A percentile compares a stretch with the other conserved stretches of the same genome.
Conservation (phyloP, 2,797 vertebrate species). For the Aphelocoma californica region DNA sequence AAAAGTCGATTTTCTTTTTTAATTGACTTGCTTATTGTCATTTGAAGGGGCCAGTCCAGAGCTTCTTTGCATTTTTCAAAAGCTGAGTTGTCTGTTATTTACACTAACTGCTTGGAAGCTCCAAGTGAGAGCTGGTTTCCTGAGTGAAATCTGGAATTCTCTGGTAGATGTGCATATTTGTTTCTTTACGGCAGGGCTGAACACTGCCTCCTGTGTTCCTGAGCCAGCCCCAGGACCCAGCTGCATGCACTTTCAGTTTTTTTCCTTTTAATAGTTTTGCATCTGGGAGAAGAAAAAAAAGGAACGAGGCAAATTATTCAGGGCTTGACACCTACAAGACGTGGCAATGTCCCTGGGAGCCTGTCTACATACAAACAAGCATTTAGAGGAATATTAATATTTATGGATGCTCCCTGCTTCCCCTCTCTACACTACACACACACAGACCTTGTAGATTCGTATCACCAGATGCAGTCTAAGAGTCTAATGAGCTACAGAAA, state of each 20-base stretch:
- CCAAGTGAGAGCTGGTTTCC: conserved; percentile 55
- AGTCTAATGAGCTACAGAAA: not conserved
- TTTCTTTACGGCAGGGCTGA: not conserved
- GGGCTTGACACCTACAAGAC: not conserved
- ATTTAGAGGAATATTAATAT: not conserved
- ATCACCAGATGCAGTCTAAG: not conserved
- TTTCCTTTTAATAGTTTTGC: conserved; percentile 8
- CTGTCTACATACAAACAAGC: not conserved
- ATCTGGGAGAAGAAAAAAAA: not conserved
- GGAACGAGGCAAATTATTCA: not conserved
- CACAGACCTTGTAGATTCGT: not conserved
- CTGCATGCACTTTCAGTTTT: not conserved
- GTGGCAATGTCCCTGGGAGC: not conserved
- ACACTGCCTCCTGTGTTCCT: conserved; percentile 46
- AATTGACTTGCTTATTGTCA: not conserved
- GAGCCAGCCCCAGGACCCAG: not conserved
- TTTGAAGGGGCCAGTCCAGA: not conserved
- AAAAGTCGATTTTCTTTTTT: not conserved
- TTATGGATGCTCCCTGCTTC: not conserved
- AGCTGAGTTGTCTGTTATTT: not conserved
- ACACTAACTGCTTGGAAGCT: conserved; percentile 21
- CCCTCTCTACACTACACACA: not conserved
- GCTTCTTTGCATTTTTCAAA: not conserved
- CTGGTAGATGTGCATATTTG: conserved; percentile 6
- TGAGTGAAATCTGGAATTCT: conserved; percentile 47